A percentile compares a stretch with the other conserved stretches of the same genome.
Evolutionary conservation across 2,888 invertebrate species (phyloP).

Genomic region (Nemoura dubitans): DNA sequence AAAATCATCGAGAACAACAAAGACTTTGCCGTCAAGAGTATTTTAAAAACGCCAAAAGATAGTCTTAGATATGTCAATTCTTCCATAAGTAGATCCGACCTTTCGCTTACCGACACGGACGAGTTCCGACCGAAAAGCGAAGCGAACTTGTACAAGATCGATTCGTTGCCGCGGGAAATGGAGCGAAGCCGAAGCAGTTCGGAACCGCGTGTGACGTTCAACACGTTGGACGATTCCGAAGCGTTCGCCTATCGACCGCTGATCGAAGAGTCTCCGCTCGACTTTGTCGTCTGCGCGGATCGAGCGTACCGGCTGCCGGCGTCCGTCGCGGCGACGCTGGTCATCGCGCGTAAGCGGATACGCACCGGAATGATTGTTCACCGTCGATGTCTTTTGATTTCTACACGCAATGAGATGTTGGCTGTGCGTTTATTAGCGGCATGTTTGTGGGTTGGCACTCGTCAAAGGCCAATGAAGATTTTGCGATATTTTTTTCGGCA

Average conservation of each 20-base stretch:
- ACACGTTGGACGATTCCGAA: not conserved
- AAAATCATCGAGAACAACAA: constrained; percentile 34
- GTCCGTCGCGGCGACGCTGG: constrained; percentile 14
- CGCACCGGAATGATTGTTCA: not conserved
- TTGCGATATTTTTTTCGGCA: constrained; percentile 9
- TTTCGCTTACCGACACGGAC: not conserved
- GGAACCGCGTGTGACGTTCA: constrained; percentile 31
- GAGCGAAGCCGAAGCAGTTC: constrained; percentile 10
- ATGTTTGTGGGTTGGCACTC: not conserved
- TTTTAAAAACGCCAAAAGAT: constrained; percentile 28
- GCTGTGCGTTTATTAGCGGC: not conserved
- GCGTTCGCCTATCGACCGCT: constrained; percentile 18
- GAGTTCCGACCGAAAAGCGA: constrained; percentile 20
- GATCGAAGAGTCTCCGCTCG: not conserved
- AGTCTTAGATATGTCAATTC: not conserved
- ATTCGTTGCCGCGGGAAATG: not conserved
- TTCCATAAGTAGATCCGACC: not conserved
- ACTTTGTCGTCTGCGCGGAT: not conserved
- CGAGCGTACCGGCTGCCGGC: not conserved
- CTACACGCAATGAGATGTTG: not conserved
- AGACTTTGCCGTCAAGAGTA: constrained; percentile 26
- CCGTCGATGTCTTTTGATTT: constrained; percentile 1
- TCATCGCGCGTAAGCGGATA: constrained; percentile 36
- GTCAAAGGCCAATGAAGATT: not conserved
- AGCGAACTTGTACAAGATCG: not conserved